Evolutionary conservation across 2,888 invertebrate genomes (phyloP).

Genomic region (Cephus spinipes): DNA sequence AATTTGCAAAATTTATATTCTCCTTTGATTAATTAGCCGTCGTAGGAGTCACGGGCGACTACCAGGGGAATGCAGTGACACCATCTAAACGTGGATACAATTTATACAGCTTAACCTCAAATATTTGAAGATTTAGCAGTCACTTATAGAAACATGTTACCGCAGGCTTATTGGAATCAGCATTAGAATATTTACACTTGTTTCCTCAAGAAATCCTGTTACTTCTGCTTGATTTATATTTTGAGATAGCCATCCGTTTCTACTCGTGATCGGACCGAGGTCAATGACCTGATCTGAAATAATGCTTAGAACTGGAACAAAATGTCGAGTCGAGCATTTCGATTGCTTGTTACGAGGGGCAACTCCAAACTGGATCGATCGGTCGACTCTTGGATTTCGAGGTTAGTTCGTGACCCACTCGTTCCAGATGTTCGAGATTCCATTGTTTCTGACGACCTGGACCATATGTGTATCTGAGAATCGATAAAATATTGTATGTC

Average conservation of each 20-base stretch:
- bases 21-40: neutral
- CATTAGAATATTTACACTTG: neutral
- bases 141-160: neutral
- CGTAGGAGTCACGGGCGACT: neutral
- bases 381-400: neutral
- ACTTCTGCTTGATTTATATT: neutral
- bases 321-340: neutral
- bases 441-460: slow-evolving; percentile 35
- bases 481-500: too few species aligned
- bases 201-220: neutral
- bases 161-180: neutral
- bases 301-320: neutral
- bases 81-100: neutral
- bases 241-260: neutral
- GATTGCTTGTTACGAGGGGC: neutral
- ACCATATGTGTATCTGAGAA: slow-evolving; percentile 15
- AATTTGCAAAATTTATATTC: neutral
- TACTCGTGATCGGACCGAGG: slow-evolving; percentile 17
- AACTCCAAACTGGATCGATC: neutral
- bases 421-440: slow-evolving; percentile 36
- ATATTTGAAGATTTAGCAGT: neutral
- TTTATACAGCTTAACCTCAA: neutral
- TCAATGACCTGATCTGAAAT: neutral
- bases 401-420: slow-evolving; percentile 23
- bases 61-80: neutral